Evolutionary conservation across 1,140 invertebrate species (phyloP).

Genomic region (Reticulitermes speratus): DNA sequence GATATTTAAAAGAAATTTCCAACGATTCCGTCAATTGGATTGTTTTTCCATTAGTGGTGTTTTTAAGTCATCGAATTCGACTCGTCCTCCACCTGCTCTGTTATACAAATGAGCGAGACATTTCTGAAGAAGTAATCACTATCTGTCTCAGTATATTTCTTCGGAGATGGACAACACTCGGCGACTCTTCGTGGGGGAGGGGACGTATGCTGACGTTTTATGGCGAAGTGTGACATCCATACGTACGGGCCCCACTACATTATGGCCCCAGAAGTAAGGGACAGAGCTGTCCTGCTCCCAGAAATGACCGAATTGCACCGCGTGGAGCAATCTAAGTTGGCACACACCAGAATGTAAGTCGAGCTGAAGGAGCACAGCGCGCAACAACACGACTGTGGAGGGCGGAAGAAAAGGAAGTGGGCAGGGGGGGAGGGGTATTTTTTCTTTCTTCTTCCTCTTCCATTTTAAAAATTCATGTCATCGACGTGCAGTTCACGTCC

Average conservation of each 20-base stretch:
- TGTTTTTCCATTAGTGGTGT: too few species aligned
- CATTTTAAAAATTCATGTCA: slow-evolving; percentile 31
- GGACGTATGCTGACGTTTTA: slow-evolving; percentile 11
- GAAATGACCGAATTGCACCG: slow-evolving; percentile 13
- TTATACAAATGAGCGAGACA: neutral
- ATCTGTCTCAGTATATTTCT: neutral
- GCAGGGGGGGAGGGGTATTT: slow-evolving; percentile 20
- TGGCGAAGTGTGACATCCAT: slow-evolving; percentile 12
- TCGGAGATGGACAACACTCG: neutral
- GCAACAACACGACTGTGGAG: neutral
- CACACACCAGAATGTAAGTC: neutral
- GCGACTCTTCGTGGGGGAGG: neutral
- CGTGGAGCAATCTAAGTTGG: neutral
- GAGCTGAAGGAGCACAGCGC: neutral
- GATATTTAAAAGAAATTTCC: too few species aligned
- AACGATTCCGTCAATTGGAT: too few species aligned
- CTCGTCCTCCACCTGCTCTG: neutral
- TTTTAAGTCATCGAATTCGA: too few species aligned
- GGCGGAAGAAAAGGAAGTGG: neutral
- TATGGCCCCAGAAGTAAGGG: neutral
- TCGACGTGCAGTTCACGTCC: slow-evolving; percentile 23
- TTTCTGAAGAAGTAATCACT: neutral
- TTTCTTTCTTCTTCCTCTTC: neutral
- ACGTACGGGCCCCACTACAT: neutral
- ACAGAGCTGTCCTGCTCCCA: neutral